Evolutionary conservation across 2,888 invertebrate species (phyloP).

Genomic region (Brachyopa scutellaris): DNA sequence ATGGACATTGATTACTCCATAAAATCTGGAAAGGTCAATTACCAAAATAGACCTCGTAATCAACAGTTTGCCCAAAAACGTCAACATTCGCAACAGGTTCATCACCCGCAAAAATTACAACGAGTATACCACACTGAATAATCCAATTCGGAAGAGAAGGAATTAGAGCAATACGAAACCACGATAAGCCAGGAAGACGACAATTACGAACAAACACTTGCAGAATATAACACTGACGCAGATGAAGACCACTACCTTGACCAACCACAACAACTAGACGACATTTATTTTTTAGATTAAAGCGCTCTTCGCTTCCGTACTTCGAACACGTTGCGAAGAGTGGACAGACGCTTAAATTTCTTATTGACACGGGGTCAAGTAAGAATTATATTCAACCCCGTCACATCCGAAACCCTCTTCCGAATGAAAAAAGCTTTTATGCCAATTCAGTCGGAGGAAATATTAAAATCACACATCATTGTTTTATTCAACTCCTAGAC

Average conservation of each 20-base stretch:
- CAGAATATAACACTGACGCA: slow-evolving; percentile 1
- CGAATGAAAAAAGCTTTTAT: slow-evolving; percentile 39
- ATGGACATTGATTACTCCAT: slow-evolving; percentile 15
- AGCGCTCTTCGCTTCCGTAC: slow-evolving; percentile 32
- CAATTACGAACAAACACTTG: slow-evolving; percentile 14
- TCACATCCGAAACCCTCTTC: slow-evolving; percentile 28
- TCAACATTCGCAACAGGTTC: slow-evolving; percentile 23
- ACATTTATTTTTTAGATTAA: slow-evolving; percentile 49
- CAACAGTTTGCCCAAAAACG: slow-evolving; percentile 23
- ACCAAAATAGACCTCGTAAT: slow-evolving; percentile 1
- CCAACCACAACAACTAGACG: slow-evolving; percentile 20
- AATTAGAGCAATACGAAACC: slow-evolving; percentile 17
- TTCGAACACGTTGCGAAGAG: slow-evolving; percentile 25
- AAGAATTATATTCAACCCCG: slow-evolving; percentile 36
- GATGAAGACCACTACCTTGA: slow-evolving; percentile 1
- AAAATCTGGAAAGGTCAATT: slow-evolving; percentile 6
- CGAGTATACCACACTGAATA: slow-evolving; percentile 20
- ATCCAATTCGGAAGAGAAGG: slow-evolving; percentile 14
- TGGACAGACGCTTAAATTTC: slow-evolving; percentile 21
- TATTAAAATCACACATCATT: slow-evolving; percentile 42
- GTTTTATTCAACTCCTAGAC: slow-evolving; percentile 5
- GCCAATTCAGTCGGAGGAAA: slow-evolving; percentile 46
- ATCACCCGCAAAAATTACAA: slow-evolving; percentile 35
- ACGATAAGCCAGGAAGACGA: slow-evolving; percentile 6
- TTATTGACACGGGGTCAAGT: slow-evolving; percentile 21